Evolutionary conservation across 2,113 vertebrate genomes (phyloP), one percentile per base, ranked within the genome.

Genomic region (Entelurus aequoreus): DNA sequence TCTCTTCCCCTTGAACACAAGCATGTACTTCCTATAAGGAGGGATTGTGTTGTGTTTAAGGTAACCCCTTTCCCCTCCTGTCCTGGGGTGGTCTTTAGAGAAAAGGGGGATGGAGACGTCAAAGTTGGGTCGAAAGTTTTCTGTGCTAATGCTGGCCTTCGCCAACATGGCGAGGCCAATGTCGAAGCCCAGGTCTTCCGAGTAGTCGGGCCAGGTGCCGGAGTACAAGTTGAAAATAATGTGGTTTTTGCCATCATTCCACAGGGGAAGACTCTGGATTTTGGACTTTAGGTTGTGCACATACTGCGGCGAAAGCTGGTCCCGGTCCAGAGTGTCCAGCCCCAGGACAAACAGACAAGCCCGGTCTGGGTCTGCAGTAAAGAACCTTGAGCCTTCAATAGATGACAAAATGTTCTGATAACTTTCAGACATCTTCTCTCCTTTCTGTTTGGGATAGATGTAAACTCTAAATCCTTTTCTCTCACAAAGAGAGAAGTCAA

Each of bases 171-270:
- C 96, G 77, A 94, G 92, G 70, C 97, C 96, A 0, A 99, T 95
- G 84, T 99, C 97, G 16, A 99, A 96, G 37, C 95, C 95, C 51
- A 99, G 87, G 75, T 98, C 96, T 84, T 99, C 96, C 0, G 95
- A 98, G 87, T 99, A 99, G 88, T 99, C 94, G 8, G 97, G 97
- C 97, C 97, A 99, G 50, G 97, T 98, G 66, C 97, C 97, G 0
- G 97, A 99, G 83, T 99, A 99, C 86, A 99, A 91, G 88, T 99
- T 99, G 86, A 99, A 99, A 90, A 99, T 95, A 78, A 99, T 92
- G 84, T 99, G 97, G 85, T 99, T 99, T 88, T 92, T 94, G 76
- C 97, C 97, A 53, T 93, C 93, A 78, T 97, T 98, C 97, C 97
- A 99, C 75, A 95, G 89, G 82, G 93, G 93, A 68, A 96, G 91